These are phyloP conservation scores for Seriola dumerili DNA, from an alignment of 2,113 vertebrate genomes.

Conservation along the genomic window DNA sequence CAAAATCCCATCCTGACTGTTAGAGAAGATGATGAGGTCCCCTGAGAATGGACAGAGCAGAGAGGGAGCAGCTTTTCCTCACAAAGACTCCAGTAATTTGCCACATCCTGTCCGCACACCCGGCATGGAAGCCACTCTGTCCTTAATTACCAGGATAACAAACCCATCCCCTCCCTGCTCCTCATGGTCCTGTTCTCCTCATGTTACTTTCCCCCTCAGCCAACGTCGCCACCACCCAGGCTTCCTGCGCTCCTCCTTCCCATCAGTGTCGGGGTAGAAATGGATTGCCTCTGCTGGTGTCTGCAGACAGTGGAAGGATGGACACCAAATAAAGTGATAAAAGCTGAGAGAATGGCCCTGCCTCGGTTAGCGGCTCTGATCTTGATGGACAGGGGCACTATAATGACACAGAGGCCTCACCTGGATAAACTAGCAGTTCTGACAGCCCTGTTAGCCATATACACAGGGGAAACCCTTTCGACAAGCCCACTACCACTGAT, in stretches of 20 bases:
- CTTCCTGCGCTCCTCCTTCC: slow-evolving; percentile 54
- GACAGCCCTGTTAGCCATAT: slow-evolving; percentile 70
- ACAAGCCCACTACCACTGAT: slow-evolving; percentile 32
- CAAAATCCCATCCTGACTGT: slow-evolving; percentile 96
- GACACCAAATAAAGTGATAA: slow-evolving; percentile 79
- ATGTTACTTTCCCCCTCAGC: slow-evolving; percentile 49
- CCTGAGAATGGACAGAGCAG: slow-evolving; percentile 88
- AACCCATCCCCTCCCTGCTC: slow-evolving; percentile 83
- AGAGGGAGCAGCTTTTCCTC: slow-evolving; percentile 89
- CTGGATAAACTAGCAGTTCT: slow-evolving; percentile 74
- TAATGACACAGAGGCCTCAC: slow-evolving; percentile 77
- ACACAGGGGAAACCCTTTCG: slow-evolving; percentile 47
- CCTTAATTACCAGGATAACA: slow-evolving; percentile 93
- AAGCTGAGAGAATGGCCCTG: slow-evolving; percentile 70
- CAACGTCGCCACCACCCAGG: slow-evolving; percentile 39
- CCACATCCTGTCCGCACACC: slow-evolving; percentile 88
- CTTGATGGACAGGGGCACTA: slow-evolving; percentile 76
- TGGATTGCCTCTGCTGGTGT: slow-evolving; percentile 70
- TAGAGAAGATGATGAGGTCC: slow-evolving; percentile 94
- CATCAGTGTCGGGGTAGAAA: slow-evolving; percentile 71
- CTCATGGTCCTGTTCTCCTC: slow-evolving; percentile 58
- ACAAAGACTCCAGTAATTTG: slow-evolving; percentile 91
- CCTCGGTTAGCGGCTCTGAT: slow-evolving; percentile 75
- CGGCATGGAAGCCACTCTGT: slow-evolving; percentile 88
- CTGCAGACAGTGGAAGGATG: slow-evolving; percentile 72